Evolutionary conservation across 2,113 vertebrate genomes (phyloP).

Genomic region (Laterallus jamaicensis): DNA sequence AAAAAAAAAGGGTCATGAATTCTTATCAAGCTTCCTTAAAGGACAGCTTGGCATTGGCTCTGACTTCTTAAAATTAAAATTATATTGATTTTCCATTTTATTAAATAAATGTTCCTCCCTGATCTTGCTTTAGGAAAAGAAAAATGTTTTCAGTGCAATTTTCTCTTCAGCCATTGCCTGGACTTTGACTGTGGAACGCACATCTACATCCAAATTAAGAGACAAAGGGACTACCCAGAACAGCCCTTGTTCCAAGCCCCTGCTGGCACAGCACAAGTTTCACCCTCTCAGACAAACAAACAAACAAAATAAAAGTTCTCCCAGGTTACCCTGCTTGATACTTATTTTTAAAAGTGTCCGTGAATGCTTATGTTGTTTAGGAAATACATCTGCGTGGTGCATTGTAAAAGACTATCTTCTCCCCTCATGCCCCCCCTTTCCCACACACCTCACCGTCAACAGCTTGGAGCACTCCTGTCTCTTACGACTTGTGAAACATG

Average conservation of each 20-base stretch:
- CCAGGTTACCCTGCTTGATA: not conserved
- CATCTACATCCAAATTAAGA: slow-evolving; percentile 14
- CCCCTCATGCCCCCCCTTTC: not conserved
- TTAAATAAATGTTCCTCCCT: slow-evolving; percentile 69
- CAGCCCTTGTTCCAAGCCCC: not conserved
- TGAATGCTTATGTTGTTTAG: not conserved
- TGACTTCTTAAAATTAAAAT: slow-evolving; percentile 78
- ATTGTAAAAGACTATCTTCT: not conserved
- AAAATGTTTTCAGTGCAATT: slow-evolving; percentile 66
- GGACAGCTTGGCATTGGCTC: slow-evolving; percentile 74
- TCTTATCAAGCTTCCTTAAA: slow-evolving; percentile 70
- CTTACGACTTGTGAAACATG: not conserved
- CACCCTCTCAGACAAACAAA: not conserved
- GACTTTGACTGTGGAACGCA: slow-evolving; percentile 10
- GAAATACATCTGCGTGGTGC: not conserved
- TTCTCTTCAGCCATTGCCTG: slow-evolving; percentile 27
- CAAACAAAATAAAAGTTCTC: not conserved
- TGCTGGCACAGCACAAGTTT: not conserved
- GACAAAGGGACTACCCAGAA: not conserved
- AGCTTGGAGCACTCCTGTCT: not conserved
- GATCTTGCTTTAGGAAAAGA: slow-evolving; percentile 36
- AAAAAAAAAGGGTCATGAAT: slow-evolving; percentile 50
- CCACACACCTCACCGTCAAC: not conserved
- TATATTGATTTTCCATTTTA: slow-evolving; percentile 77
- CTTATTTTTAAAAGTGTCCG: not conserved